Evolutionary conservation across 2,888 invertebrate genomes (phyloP).

Genomic region (Dolichopus griseipennis): DNA sequence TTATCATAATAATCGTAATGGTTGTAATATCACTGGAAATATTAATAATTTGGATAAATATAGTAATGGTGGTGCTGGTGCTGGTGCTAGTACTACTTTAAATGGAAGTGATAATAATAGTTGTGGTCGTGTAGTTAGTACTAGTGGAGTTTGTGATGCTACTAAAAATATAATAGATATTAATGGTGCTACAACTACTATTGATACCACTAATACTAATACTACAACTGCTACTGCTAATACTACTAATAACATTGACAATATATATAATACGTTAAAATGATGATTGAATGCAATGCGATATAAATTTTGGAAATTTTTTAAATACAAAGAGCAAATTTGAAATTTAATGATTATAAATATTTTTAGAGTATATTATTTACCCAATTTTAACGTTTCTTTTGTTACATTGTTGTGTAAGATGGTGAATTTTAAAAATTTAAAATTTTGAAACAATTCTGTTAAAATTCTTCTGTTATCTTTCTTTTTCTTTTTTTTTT

Average conservation of each 20-base stretch:
- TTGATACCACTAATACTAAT: background rate
- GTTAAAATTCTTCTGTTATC: background rate
- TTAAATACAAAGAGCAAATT: background rate
- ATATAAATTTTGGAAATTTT: conserved; percentile 28
- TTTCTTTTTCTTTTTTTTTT: background rate
- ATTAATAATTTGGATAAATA: conserved; percentile 25
- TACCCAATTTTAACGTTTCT: background rate
- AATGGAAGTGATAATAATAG: conserved; percentile 28
- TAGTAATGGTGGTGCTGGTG: conserved; percentile 33
- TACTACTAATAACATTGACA: conserved; percentile 26
- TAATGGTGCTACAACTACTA: conserved; percentile 17
- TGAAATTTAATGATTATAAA: background rate
- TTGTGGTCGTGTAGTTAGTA: conserved; percentile 29
- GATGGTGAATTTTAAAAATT: too few relatives aligned
- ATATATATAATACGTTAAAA: conserved; percentile 45
- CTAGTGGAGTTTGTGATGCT: conserved; percentile 16
- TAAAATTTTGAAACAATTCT: background rate
- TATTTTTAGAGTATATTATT: background rate
- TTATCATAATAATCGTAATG: background rate
- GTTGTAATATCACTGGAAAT: background rate
- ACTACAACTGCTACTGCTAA: background rate
- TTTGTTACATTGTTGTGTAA: background rate
- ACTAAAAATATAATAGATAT: background rate
- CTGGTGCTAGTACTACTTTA: conserved; percentile 21
- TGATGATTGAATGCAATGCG: conserved; percentile 42